Percentiles rank a stretch among this genome's conserved stretches.
These are phyloP conservation scores for Tragelaphus oryx DNA, from an alignment of 2,797 vertebrate species.

Conservation along the genomic window DNA sequence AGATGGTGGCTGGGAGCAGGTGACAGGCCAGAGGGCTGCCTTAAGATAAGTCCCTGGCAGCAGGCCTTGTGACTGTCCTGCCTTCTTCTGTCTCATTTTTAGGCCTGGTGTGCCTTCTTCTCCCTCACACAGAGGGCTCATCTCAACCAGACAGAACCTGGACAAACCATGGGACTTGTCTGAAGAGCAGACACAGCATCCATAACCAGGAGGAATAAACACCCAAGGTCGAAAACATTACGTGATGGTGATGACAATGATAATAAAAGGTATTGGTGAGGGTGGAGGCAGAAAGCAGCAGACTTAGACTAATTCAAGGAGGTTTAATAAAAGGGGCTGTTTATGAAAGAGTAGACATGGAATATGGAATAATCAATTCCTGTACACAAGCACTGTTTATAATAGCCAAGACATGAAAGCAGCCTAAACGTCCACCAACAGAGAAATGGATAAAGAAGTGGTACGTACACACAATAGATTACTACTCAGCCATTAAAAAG, in stretches of 20 bases:
- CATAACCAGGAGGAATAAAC: neutral
- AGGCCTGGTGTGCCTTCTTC: neutral
- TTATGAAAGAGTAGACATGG: neutral
- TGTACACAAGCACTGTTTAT: neutral
- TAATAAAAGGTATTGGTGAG: neutral
- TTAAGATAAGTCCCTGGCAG: neutral
- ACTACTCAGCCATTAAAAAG: neutral
- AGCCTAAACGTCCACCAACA: neutral
- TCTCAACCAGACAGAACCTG: neutral
- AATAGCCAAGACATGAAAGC: neutral
- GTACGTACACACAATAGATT: fast-evolving
- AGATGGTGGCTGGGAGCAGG: neutral
- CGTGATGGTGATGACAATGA: no score
- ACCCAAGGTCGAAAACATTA: neutral
- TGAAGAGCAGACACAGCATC: neutral
- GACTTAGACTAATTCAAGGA: neutral
- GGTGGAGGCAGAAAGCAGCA: neutral
- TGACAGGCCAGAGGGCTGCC: neutral
- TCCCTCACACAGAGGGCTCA: neutral
- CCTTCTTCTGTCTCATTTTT: neutral
- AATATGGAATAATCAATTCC: no score
- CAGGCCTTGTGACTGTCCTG: neutral
- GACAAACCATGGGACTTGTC: neutral
- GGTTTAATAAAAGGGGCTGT: neutral
- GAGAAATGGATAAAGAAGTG: neutral